A percentile compares a stretch with the other conserved stretches of the same genome.
These are phyloP conservation scores for Sphecodes monilicornis DNA, from an alignment of 2,888 invertebrate genomes.

Conservation along the genomic window DNA sequence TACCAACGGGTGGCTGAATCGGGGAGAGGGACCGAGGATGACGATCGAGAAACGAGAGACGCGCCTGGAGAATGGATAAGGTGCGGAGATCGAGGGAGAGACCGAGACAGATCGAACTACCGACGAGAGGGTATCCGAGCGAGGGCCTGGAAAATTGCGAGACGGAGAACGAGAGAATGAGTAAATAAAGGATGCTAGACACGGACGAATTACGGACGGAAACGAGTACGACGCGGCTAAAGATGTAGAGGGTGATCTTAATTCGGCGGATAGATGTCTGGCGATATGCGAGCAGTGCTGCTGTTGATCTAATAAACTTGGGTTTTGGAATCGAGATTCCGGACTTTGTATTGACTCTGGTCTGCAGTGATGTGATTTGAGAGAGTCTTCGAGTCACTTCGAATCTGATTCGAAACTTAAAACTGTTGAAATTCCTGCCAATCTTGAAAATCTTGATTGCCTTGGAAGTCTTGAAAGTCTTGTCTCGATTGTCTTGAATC, in stretches of 20 bases:
- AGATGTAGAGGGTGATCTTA: conserved; percentile 12
- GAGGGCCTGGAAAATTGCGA: background rate
- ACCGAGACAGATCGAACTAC: conserved; percentile 39
- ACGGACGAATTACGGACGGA: conserved; percentile 3
- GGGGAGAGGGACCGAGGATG: background rate
- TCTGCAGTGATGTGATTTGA: too few species aligned
- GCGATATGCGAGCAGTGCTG: background rate
- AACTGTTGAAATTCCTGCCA: too few species aligned
- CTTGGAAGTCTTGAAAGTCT: too few species aligned
- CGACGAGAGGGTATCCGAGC: background rate
- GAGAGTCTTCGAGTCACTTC: too few species aligned
- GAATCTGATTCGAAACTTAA: too few species aligned
- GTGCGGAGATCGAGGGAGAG: conserved; percentile 3
- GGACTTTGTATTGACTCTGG: background rate
- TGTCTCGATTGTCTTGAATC: too few species aligned
- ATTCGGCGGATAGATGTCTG: background rate
- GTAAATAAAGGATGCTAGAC: conserved; percentile 22
- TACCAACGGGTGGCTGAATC: too few species aligned
- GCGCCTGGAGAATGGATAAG: background rate
- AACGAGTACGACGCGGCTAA: background rate
- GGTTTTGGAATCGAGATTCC: background rate
- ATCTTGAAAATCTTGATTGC: too few species aligned
- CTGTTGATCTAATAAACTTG: background rate
- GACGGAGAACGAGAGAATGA: background rate
- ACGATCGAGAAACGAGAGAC: background rate